phyloP scores from a whole-genome alignment of 1,140 invertebrate genomes.

The Rhopalosiphum padi region DNA sequence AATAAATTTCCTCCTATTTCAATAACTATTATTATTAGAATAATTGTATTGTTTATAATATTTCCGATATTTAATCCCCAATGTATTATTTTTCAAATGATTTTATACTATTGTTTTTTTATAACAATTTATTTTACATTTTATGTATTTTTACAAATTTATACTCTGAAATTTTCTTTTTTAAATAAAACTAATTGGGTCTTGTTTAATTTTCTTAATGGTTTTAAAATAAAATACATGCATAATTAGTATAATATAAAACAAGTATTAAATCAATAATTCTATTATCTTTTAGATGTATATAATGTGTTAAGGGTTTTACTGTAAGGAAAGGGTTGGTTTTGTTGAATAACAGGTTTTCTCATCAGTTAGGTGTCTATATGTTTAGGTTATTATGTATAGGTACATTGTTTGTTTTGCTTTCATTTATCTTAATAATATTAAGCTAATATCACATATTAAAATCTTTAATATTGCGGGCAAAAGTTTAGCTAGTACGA shows the following conservation, averaged over 20 bases:
- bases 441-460: background rate
- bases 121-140: background rate
- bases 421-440: background rate
- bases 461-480: background rate
- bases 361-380: background rate
- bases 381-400: background rate
- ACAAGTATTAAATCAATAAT: background rate
- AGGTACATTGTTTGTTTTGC: background rate
- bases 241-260: background rate
- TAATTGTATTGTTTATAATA: background rate
- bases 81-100: background rate
- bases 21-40: background rate
- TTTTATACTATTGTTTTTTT: background rate
- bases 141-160: background rate
- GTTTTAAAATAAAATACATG: background rate
- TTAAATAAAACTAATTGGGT: background rate
- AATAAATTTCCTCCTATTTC: background rate
- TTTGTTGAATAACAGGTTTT: background rate
- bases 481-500: background rate
- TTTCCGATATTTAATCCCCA: background rate
- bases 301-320: background rate
- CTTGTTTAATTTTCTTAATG: background rate
- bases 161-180: too few species aligned
- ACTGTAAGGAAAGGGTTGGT: background rate
- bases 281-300: background rate